Base-by-base conservation (phyloP, 1,140 invertebrate genomes). In the Paracyclopina nana region DNA sequence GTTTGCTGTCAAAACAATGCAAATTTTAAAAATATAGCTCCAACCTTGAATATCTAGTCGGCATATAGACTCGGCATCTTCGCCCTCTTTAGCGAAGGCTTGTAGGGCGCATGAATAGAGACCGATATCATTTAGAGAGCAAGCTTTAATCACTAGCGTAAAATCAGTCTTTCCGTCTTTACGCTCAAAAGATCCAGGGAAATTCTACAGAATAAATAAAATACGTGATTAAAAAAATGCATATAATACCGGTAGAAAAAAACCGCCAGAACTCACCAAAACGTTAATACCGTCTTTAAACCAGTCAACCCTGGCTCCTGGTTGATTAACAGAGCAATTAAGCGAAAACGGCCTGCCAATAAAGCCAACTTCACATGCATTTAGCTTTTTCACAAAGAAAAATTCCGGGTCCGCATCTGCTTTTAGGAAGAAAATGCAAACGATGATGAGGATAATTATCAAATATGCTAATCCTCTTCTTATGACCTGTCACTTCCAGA, bases 291-390 rank as follows among this genome's bases (percentile, higher is more conserved):
- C 50, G 43, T 52, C 40, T 27, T 38, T 43, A 6, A 27, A 22
- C 50, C 50, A 52, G 16, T 27, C 12, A 2, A 27, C 16, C 11
- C 28, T 52, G 18, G 50, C 50, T 4, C 50, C 50, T 14, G 38
- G 9, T 16, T 26, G 16, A 29, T 82, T 95, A n/a, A 96, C 79
- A 46, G 83, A 78, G 69, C 91, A 97, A 65, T 95, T 90, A 55
- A 98, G 69, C 41, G 78, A 72, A 11, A 77, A 74, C 65, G 96
- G 90, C 60, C 95, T 90, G 57, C 78, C 77, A 0, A 79, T 80
- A 58, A 80, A 91, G 9, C 90, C 84, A 59, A 84, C 81, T 22
- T 76, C 72, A 55, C 78, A 80, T 62, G 92, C 90, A 31, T 81
- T 79, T 24, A 98, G 66, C 28, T 76, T 79, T 67, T 87, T 90